phyloP scores from a whole-genome alignment of 2,113 vertebrate species.

The Nesogale talazaci region DNA sequence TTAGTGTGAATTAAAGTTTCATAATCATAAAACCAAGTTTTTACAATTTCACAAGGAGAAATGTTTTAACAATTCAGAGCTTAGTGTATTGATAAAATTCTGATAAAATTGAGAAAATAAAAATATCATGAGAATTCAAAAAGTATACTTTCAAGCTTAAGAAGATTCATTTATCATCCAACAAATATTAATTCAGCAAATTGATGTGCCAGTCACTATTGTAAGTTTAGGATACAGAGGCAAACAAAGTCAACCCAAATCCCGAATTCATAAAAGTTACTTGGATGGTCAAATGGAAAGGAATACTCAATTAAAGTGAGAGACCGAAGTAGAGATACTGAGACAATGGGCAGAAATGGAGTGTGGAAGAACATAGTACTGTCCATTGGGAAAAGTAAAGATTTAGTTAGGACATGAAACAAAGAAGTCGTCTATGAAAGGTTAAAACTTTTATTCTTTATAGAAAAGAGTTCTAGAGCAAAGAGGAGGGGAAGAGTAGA shows the following conservation, averaged over 20 bases:
- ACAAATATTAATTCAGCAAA: not conserved
- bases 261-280: not conserved
- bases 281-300: not conserved
- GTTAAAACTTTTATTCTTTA: not conserved
- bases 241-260: not conserved
- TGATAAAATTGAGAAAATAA: not conserved
- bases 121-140: not conserved
- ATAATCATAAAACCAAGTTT: not conserved
- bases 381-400: not conserved
- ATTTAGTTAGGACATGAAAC: not conserved
- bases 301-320: not conserved
- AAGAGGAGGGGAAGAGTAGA: not conserved
- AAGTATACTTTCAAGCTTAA: not conserved
- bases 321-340: not conserved
- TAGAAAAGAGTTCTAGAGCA: not conserved
- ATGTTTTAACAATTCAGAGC: not conserved
- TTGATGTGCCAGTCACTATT: not conserved
- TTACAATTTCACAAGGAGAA: not conserved
- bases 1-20: not conserved
- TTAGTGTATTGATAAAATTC: not conserved
- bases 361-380: not conserved
- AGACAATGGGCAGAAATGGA: not conserved
- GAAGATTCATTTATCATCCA: not conserved
- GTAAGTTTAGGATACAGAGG: not conserved
- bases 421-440: not conserved